Evolutionary conservation across 2,797 vertebrate genomes (phyloP), one percentile per base, ranked within the genome.

Genomic region (Neostethus bicornis): DNA sequence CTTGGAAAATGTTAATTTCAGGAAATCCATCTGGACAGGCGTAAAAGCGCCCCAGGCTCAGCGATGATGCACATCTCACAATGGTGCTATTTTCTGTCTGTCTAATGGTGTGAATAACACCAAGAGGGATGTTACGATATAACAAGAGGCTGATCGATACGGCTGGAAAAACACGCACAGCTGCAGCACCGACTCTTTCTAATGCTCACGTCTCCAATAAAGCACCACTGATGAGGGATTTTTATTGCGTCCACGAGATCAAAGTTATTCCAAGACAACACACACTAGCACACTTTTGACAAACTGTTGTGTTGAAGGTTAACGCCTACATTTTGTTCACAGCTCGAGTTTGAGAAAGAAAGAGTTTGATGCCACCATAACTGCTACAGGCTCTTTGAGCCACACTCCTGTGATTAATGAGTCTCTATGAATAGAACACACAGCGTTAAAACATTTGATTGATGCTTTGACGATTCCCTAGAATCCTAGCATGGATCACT

Each of bases 101-200:
- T 74, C 67, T 84, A 83, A 85, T 86, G 80, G 81, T 73, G 73
- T 83, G 80, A 85, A 75, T 66, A 85, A 73, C 79, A 72, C 58
- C 54, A 59, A 61, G 73, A 85, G 70, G 61, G 67, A 75, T 42
- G 80, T 68, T 66, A 68, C 62, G 76, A 80, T 80, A 60, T 78
- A 87, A 85, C 51, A 51, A 85, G 77, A 77, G 55, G 45, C 77
- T 79, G 83, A 87, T 85, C 79, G 41, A 87, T 90, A 77, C 19
- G 68, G 51, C 64, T 46, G 56, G 60, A 62, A 76, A 80, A 84
- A 72, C 78, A 81, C 46, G 70, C 66, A 72, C 80, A 85, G 77
- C 80, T 79, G 75, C 56, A 70, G 47, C 44, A 26, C 37, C 66
- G 35, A 45, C 58, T 42, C 56, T 57, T 44, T 45, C 51, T 43